phyloP scores from a whole-genome alignment of 1,140 invertebrate genomes.

The Saccostrea cuccullata region DNA sequence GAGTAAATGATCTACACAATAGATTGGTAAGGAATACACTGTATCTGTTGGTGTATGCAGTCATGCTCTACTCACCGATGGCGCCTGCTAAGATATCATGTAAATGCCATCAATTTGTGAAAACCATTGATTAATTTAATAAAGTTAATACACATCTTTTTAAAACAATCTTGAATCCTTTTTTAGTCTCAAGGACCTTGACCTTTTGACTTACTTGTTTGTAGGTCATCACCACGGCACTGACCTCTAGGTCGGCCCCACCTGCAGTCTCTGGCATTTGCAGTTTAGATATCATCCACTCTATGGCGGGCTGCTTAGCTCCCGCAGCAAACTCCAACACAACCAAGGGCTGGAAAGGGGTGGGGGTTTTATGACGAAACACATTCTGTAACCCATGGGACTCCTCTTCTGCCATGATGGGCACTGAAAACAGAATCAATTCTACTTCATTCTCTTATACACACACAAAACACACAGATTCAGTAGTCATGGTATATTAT shows the following conservation, averaged over 20 bases:
- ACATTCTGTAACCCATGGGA: conserved; percentile 32
- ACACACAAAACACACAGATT: too few species aligned
- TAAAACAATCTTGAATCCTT: too few species aligned
- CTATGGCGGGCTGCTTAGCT: conserved; percentile 79
- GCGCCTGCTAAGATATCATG: not conserved
- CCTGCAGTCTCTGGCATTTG: conserved; percentile 80
- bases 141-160: too few species aligned
- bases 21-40: conserved; percentile 6
- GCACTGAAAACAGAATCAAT: not conserved
- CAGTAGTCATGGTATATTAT: too few species aligned
- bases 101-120: too few species aligned
- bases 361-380: not conserved
- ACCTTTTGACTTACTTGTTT: conserved; percentile 65
- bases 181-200: not conserved
- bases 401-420: conserved; percentile 22
- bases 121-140: too few species aligned
- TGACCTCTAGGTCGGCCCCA: conserved; percentile 82
- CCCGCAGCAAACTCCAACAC: conserved; percentile 80
- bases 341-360: conserved; percentile 64
- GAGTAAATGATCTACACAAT: not conserved
- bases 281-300: conserved; percentile 83
- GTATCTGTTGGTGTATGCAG: not conserved
- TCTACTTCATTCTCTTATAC: too few species aligned
- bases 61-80: not conserved
- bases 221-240: conserved; percentile 79